Percentiles rank a stretch among this genome's conserved stretches.
Evolutionary conservation across 2,888 invertebrate species (phyloP).

Genomic region (Corythucha ciliata): DNA sequence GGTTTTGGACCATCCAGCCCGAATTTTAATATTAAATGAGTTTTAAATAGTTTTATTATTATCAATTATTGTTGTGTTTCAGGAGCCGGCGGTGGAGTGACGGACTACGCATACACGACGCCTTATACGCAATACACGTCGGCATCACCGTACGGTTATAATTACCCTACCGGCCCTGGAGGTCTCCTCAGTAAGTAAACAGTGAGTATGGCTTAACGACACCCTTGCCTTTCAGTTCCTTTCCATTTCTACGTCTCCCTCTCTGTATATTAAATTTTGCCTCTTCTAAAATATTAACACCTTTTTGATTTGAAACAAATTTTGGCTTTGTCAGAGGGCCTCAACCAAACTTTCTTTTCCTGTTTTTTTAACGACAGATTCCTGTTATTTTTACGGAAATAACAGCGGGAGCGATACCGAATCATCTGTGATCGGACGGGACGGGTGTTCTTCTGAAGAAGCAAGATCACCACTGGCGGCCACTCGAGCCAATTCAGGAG

Average conservation of each 20-base stretch:
- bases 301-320: background rate
- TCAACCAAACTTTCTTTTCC: background rate
- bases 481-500: constrained; percentile 59
- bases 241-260: no score
- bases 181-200: constrained; percentile 54
- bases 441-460: constrained; percentile 45
- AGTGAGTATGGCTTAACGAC: constrained; percentile 39
- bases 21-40: no score
- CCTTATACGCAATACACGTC: constrained; percentile 69
- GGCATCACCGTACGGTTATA: constrained; percentile 50
- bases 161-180: constrained; percentile 47
- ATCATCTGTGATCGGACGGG: constrained; percentile 23
- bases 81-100: constrained; percentile 51
- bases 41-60: no score
- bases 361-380: constrained; percentile 43
- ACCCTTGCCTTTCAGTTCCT: no score
- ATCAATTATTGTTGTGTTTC: constrained; percentile 38
- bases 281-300: no score
- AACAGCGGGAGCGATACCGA: constrained; percentile 28
- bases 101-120: constrained; percentile 63
- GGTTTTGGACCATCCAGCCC: no score
- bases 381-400: constrained; percentile 52
- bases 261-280: no score
- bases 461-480: constrained; percentile 61
- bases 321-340: no score